Evolutionary conservation across 2,888 invertebrate genomes (phyloP).

Genomic region (Parthenolecanium corni): DNA sequence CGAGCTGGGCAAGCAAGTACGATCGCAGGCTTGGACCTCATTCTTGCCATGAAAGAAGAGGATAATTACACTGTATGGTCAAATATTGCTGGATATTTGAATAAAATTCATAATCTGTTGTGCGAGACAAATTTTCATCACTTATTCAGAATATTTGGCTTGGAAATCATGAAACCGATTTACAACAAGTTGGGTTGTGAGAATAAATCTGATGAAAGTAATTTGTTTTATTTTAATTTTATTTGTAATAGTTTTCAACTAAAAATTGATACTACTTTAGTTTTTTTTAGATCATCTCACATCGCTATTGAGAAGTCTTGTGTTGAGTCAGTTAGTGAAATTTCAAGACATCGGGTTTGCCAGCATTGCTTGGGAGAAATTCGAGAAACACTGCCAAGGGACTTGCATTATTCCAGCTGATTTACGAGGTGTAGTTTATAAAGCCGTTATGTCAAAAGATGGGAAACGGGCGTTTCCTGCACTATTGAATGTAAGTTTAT

Average conservation of each 20-base stretch:
- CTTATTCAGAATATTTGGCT: conserved; percentile 61
- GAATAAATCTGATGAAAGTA: conserved; percentile 45
- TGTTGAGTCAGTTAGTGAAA: conserved; percentile 68
- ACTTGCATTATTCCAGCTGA: conserved; percentile 63
- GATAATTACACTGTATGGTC: conserved; percentile 86
- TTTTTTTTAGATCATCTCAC: conserved; percentile 55
- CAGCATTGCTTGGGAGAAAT: conserved; percentile 60
- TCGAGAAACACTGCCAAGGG: conserved; percentile 50
- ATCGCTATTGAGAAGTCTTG: conserved; percentile 71
- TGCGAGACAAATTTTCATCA: conserved; percentile 67
- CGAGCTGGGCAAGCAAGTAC: conserved; percentile 75
- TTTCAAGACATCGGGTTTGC: conserved; percentile 68
- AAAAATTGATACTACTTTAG: too few relatives aligned
- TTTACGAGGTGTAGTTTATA: conserved; percentile 73
- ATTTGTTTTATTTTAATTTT: too few relatives aligned
- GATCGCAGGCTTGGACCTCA: conserved; percentile 66
- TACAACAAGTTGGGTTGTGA: conserved; percentile 75
- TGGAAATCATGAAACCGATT: conserved; percentile 59
- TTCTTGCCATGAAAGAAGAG: conserved; percentile 73
- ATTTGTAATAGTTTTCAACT: too few relatives aligned
- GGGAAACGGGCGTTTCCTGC: conserved; percentile 59
- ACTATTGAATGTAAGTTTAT: conserved; percentile 50
- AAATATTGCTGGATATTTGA: conserved; percentile 63
- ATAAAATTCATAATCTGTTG: conserved; percentile 62
- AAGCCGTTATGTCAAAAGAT: conserved; percentile 63